Conservation (phyloP, 2,797 vertebrate genomes). For the Mallotus villosus region DNA sequence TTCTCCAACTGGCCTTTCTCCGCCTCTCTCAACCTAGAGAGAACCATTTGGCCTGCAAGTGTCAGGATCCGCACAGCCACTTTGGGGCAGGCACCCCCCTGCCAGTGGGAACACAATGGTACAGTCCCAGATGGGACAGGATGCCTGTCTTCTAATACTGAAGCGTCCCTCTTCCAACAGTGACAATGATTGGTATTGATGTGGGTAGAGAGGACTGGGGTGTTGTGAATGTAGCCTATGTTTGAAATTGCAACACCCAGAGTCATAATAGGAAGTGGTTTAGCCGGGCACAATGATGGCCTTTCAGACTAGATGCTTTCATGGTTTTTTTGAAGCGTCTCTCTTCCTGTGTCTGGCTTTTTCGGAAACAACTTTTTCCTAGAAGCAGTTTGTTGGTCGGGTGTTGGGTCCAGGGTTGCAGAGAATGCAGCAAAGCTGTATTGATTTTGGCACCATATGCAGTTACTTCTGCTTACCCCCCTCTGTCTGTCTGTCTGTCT, state of each 20-base stretch:
- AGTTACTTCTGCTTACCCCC: constrained; percentile 18
- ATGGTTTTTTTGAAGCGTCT: constrained; percentile 34
- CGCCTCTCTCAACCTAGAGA: neutral
- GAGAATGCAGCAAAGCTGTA: constrained; percentile 9
- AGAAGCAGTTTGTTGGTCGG: constrained; percentile 24
- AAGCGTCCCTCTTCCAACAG: constrained; percentile 29
- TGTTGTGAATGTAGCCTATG: constrained; percentile 55
- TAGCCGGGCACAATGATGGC: constrained; percentile 49
- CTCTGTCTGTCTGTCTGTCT: constrained; percentile 24
- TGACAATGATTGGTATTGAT: constrained; percentile 49
- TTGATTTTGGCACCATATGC: constrained; percentile 49
- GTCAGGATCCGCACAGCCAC: neutral
- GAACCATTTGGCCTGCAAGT: neutral
- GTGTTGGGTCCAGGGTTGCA: constrained; percentile 36
- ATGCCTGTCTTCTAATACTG: constrained; percentile 9
- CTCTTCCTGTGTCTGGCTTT: constrained; percentile 19
- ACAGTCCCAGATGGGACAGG: constrained; percentile 26
- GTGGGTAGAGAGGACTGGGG: neutral
- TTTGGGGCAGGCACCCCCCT: neutral
- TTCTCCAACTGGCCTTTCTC: neutral
- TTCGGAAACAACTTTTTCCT: constrained; percentile 31
- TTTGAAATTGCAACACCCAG: constrained; percentile 37
- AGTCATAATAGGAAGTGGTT: constrained; percentile 47
- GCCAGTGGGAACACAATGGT: constrained; percentile 1
- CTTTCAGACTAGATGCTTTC: constrained; percentile 46